These are phyloP conservation scores for Parambassis ranga DNA, from an alignment of 2,797 vertebrate genomes.

Conservation along the genomic window DNA sequence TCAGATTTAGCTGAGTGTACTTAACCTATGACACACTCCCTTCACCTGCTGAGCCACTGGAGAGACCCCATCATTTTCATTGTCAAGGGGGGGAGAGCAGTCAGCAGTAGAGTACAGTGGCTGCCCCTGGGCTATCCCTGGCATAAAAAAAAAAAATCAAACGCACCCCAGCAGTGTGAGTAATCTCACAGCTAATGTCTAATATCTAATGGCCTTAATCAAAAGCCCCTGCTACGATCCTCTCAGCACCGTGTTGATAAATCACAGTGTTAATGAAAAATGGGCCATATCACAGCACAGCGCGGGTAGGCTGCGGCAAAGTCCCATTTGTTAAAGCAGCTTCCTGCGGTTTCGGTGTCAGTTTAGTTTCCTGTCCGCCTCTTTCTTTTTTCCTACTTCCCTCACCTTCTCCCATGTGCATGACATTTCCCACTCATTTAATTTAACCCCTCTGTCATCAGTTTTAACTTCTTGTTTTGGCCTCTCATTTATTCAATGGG, in stretches of 20 bases:
- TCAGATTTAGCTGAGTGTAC: conserved; percentile 7
- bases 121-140: conserved; percentile 28
- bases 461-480: conserved; percentile 5
- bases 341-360: conserved; percentile 49
- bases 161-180: conserved; percentile 46
- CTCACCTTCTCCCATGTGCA: background rate
- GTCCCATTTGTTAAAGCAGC: conserved; percentile 55
- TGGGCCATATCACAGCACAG: conserved; percentile 40
- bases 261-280: conserved; percentile 66
- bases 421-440: background rate
- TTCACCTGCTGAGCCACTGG: conserved; percentile 13
- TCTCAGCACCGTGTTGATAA: conserved; percentile 60
- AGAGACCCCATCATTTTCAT: conserved; percentile 38
- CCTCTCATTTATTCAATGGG: conserved; percentile 9
- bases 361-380: conserved; percentile 16
- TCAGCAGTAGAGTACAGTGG: conserved; percentile 22
- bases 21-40: conserved; percentile 24
- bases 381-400: background rate
- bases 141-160: conserved; percentile 33
- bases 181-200: conserved; percentile 64
- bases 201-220: conserved; percentile 69
- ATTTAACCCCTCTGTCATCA: conserved; percentile 15
- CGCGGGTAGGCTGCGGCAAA: conserved; percentile 31
- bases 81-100: conserved; percentile 17
- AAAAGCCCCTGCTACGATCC: conserved; percentile 53